A percentile compares a stretch with the other conserved stretches of the same genome.
Conservation (phyloP, 1,140 invertebrate genomes). For the Drosophila sp. region DNA sequence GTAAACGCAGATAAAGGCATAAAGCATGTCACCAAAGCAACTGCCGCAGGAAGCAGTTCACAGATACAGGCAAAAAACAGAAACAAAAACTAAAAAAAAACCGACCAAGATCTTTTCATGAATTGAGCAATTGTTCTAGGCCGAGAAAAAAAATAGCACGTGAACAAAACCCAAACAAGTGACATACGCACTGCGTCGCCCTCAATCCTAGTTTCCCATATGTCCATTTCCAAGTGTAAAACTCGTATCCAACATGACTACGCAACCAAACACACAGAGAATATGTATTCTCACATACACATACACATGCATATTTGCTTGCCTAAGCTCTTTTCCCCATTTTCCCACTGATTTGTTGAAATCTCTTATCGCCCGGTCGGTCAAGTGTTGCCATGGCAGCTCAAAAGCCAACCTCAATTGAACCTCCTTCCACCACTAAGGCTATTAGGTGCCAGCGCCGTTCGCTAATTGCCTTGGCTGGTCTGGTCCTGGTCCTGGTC, state of each 20-base stretch:
- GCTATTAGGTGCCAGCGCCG: constrained; percentile 52
- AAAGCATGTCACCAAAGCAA: constrained; percentile 67
- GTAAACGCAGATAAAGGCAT: constrained; percentile 37
- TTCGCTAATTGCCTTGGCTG: constrained; percentile 69
- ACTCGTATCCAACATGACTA: constrained; percentile 39
- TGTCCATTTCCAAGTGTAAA: constrained; percentile 34
- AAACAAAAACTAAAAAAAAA: constrained; percentile 10
- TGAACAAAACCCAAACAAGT: constrained; percentile 66
- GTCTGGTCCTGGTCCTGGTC: constrained; percentile 28
- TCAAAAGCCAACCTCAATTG: constrained; percentile 33
- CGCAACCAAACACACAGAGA: constrained; percentile 40
- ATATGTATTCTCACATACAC: constrained; percentile 64
- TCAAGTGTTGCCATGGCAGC: constrained; percentile 73
- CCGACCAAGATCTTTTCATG: constrained; percentile 48
- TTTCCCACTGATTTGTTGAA: constrained; percentile 72
- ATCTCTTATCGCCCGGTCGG: constrained; percentile 67
- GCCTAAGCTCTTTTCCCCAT: constrained; percentile 72
- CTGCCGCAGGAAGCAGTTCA: constrained; percentile 61
- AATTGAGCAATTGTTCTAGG: constrained; percentile 76
- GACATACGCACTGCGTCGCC: constrained; percentile 76
- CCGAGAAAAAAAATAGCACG: constrained; percentile 28
- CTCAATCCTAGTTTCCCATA: constrained; percentile 41
- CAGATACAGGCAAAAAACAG: constrained; percentile 33
- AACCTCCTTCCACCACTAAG: constrained; percentile 23
- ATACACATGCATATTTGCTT: constrained; percentile 68